Evolutionary conservation across 2,797 vertebrate species (phyloP).

Genomic region (Anguilla megastoma): DNA sequence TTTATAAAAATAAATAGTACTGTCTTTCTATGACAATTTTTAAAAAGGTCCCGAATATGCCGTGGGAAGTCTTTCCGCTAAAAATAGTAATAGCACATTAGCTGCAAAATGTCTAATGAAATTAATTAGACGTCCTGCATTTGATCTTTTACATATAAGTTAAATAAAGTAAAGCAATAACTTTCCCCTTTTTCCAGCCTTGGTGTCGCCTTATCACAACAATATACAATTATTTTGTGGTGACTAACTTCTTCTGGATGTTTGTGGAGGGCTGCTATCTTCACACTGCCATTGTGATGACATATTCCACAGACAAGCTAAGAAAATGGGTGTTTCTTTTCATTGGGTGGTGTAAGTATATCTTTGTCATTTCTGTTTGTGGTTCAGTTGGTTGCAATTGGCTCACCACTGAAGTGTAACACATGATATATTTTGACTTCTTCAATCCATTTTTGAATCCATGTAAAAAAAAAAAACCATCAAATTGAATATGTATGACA

Average conservation of each 20-base stretch:
- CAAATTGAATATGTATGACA: neutral
- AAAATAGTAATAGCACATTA: neutral
- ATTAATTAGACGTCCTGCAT: neutral
- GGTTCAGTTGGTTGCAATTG: neutral
- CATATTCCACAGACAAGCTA: slow-evolving; percentile 94
- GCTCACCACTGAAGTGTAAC: neutral
- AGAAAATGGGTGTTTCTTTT: slow-evolving; percentile 96
- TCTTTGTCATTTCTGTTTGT: neutral
- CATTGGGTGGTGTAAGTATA: slow-evolving; percentile 96
- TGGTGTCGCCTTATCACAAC: slow-evolving; percentile 96
- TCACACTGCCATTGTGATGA: slow-evolving; percentile 96
- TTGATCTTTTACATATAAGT: neutral
- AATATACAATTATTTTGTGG: slow-evolving; percentile 97
- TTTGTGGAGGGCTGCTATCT: slow-evolving; percentile 98
- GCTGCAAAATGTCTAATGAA: neutral
- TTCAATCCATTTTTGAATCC: neutral
- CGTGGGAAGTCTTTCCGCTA: neutral
- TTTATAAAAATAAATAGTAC: too few relatives aligned
- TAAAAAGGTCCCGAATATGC: neutral
- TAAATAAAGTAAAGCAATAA: neutral
- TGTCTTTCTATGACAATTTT: neutral
- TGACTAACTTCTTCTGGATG: slow-evolving; percentile 99
- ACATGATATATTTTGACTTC: neutral
- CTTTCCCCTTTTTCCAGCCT: slow-evolving; percentile 67
- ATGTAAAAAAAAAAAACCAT: neutral